Conservation (phyloP, 2,888 invertebrate species). For the Eupeodes latifasciatus region DNA sequence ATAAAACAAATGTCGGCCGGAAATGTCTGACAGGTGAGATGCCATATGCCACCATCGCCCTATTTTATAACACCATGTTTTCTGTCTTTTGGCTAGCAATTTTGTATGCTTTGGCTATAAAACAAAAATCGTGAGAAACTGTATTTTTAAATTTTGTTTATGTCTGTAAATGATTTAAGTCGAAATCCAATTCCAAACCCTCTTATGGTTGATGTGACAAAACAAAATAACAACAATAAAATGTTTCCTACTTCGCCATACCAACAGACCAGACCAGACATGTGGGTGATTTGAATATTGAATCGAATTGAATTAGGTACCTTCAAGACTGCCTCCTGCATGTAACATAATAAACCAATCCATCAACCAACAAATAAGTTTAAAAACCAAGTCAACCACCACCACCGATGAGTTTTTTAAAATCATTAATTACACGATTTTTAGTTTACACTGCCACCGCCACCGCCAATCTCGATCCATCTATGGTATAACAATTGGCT, state of each 20-base stretch:
- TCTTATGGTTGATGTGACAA: slow-evolving; percentile 26
- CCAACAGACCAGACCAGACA: slow-evolving; percentile 26
- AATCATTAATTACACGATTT: slow-evolving; percentile 67
- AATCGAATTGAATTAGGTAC: slow-evolving; percentile 29
- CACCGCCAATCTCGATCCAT: too few species aligned
- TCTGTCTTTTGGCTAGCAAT: slow-evolving; percentile 6
- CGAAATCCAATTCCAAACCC: slow-evolving; percentile 23
- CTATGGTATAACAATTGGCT: neutral
- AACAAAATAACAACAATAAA: slow-evolving; percentile 6
- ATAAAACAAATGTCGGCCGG: neutral
- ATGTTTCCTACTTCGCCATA: slow-evolving; percentile 9
- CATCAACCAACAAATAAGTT: slow-evolving; percentile 18
- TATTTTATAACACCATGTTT: neutral
- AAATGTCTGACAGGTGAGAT: slow-evolving; percentile 36
- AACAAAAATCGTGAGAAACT: slow-evolving; percentile 66
- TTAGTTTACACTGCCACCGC: slow-evolving; percentile 3
- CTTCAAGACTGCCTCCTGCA: slow-evolving; percentile 26
- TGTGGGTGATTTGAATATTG: slow-evolving; percentile 73
- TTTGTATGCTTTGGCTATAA: slow-evolving; percentile 22
- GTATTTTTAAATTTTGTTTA: slow-evolving; percentile 8
- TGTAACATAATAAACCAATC: slow-evolving; percentile 25
- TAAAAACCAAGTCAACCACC: slow-evolving; percentile 31
- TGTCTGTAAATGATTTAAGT: slow-evolving; percentile 10
- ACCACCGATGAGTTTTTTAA: slow-evolving; percentile 26
- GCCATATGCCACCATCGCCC: neutral